Conservation (phyloP, 2,888 invertebrate species). For the Megalurothrips usitatus region DNA sequence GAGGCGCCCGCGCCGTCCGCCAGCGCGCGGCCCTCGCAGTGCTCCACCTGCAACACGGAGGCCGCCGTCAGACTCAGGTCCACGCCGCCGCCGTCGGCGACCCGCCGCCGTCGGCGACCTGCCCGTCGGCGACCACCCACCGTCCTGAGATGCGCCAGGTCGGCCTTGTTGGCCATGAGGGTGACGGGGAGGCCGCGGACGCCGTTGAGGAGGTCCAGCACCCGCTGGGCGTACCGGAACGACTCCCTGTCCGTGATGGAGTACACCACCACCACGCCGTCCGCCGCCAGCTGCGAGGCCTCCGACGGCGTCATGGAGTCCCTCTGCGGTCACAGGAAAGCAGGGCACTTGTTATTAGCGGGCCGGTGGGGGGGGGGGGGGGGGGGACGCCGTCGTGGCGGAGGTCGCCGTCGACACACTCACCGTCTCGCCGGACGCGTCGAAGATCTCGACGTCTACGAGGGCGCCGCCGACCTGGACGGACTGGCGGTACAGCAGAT, state of each 20-base stretch:
- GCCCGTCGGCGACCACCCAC: conserved; percentile 48
- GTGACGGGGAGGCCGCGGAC: conserved; percentile 57
- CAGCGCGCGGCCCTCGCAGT: conserved; percentile 64
- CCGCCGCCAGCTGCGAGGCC: conserved; percentile 72
- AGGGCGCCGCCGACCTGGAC: conserved; percentile 66
- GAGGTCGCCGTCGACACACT: conserved; percentile 50
- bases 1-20: conserved; percentile 65
- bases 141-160: conserved; percentile 71
- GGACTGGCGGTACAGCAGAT: conserved; percentile 70
- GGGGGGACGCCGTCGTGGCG: not conserved
- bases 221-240: conserved; percentile 64
- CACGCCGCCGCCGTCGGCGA: too few relatives aligned
- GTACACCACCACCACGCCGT: conserved; percentile 72
- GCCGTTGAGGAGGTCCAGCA: conserved; percentile 51
- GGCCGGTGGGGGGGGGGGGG: not conserved
- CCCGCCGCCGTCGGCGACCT: conserved; percentile 61
- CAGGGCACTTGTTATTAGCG: conserved; percentile 37
- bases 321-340: conserved; percentile 43
- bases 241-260: conserved; percentile 68
- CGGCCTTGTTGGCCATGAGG: conserved; percentile 72
- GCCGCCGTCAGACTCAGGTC: not conserved
- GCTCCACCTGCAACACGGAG: conserved; percentile 57
- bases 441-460: conserved; percentile 72
- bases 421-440: conserved; percentile 67
- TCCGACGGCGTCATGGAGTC: conserved; percentile 51